These are phyloP conservation scores for Siniperca scherzeri DNA, from an alignment of 2,797 vertebrate species.

Conservation along the genomic window DNA sequence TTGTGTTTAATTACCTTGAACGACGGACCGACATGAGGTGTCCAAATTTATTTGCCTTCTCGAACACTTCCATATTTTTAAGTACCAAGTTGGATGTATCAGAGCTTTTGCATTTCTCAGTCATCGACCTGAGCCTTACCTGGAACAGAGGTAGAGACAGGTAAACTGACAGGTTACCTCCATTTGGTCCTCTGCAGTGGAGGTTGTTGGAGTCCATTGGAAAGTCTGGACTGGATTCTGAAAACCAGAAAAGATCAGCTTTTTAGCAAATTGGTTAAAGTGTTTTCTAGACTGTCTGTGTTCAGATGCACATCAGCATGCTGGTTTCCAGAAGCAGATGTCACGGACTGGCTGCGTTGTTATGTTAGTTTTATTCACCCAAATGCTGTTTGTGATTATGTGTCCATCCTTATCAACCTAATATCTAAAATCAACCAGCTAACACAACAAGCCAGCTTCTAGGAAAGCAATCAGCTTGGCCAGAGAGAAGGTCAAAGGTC, in stretches of 20 bases:
- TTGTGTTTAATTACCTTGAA: neutral
- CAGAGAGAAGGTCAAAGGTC: neutral
- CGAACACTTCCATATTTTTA: neutral
- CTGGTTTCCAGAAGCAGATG: neutral
- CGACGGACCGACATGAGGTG: neutral
- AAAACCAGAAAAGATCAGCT: slow-evolving; percentile 23
- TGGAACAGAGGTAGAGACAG: neutral
- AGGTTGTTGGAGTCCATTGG: slow-evolving; percentile 93
- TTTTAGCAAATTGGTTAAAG: slow-evolving; percentile 11
- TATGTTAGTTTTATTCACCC: neutral
- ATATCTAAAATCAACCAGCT: neutral
- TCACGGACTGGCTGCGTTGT: neutral
- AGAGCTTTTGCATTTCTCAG: neutral
- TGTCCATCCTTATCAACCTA: neutral
- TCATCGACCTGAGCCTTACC: neutral
- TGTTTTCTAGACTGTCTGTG: neutral
- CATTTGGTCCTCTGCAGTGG: slow-evolving; percentile 89
- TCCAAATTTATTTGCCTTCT: neutral
- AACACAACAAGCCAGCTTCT: neutral
- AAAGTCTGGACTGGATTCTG: slow-evolving; percentile 89
- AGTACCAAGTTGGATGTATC: too few relatives aligned
- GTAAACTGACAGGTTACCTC: slow-evolving; percentile 60
- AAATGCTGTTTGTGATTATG: neutral
- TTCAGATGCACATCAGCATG: neutral
- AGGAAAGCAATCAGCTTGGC: neutral